Percentiles rank a stretch among this genome's conserved stretches.
phyloP scores from a whole-genome alignment of 2,888 invertebrate genomes.

The Latrodectus elegans region DNA sequence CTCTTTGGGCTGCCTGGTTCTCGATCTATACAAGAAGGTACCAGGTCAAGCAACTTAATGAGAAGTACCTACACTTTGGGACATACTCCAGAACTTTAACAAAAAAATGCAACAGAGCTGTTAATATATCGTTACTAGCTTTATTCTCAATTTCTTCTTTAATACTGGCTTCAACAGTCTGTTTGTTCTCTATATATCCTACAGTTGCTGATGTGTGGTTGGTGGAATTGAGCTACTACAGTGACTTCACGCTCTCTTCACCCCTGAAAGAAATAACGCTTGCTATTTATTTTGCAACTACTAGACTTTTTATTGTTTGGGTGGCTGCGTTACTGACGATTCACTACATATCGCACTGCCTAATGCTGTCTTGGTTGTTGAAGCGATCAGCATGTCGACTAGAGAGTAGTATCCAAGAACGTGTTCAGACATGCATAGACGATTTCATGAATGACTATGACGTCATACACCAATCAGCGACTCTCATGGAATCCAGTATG shows the following conservation, averaged over 20 bases:
- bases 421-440: neutral
- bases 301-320: neutral
- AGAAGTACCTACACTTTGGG: neutral
- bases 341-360: neutral
- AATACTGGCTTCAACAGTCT: neutral
- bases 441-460: neutral
- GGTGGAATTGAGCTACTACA: neutral
- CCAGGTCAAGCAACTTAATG: neutral
- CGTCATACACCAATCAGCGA: neutral
- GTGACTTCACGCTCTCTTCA: neutral
- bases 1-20: neutral
- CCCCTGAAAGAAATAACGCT: neutral
- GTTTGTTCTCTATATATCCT: neutral
- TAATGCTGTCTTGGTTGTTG: neutral
- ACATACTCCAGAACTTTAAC: neutral
- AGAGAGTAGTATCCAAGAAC: neutral
- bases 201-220: neutral
- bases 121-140: neutral
- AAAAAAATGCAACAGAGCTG: neutral
- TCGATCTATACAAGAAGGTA: neutral
- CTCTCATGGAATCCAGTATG: neutral
- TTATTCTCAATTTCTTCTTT: neutral
- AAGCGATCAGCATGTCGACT: neutral
- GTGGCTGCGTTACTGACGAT: neutral
- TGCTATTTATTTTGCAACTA: neutral